Base-by-base conservation (phyloP, 2,797 vertebrate genomes). In the Ceryle rudis region DNA sequence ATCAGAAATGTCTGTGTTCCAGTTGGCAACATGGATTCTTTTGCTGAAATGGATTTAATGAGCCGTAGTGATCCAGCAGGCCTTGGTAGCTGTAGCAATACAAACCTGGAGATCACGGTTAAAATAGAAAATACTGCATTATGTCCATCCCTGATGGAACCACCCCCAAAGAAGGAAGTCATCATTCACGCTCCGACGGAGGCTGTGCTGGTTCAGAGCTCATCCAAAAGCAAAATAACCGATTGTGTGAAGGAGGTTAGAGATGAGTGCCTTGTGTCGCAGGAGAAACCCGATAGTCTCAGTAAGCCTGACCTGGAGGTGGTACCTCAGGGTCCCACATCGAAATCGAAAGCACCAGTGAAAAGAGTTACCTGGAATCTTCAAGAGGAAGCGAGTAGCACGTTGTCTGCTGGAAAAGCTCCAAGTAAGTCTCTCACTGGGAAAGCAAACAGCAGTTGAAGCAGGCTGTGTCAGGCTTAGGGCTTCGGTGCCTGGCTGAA, bases 351-450 rank as follows among this genome's bases (percentile, higher is more conserved):
- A 97, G 94, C 98, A 42, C 98, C 98, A 7, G 99, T 99, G 72
- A 99, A 99, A 83, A 98, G 99, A 89, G 99, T 99, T 57, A 99
- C 99, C 18, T 99, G 99, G 99, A 99, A 99, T 97, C 99, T 99
- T 39, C 98, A 99, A 88, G 99, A 99, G 83, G 98, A 98, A 5
- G 98, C 98, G 37, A 60, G 94, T 1, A 78, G 96, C 21, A 95
- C 97, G 0, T 85, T 92, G 51, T 57, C 98, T 61, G 86, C 98
- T 9, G 98, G 98, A 81, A 99, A 98, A 97, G 97, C 97, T 64
- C 96, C 98, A 72, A 99, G 99, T 98, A 98, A 97, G 97, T 95
- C 14, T 71, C 52, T 69, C n/a, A 35, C 49, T 52, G 20, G 28
- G 69, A 47, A 90, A 66, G n/a, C 14, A 47, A 77, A 14, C 21